Evolutionary conservation across 2,113 vertebrate genomes (phyloP).

Genomic region (Macquaria australasica): DNA sequence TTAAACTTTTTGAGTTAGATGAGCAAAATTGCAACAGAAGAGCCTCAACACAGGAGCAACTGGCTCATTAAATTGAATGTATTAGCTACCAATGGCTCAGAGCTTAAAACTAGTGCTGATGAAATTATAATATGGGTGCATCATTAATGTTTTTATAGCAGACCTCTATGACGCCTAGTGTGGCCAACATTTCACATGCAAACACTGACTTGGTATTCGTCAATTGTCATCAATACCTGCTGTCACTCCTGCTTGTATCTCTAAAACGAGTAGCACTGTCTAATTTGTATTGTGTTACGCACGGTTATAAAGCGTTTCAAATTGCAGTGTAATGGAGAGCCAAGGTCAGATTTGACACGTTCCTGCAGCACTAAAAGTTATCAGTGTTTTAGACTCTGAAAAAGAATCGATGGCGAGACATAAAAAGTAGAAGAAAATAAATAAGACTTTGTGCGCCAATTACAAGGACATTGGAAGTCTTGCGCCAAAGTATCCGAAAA

Average conservation of each 20-base stretch:
- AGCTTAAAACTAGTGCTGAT: background rate
- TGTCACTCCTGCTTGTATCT: background rate
- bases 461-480: background rate
- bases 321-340: constrained; percentile 1
- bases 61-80: background rate
- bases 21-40: background rate
- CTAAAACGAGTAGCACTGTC: background rate
- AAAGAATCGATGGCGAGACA: too few species aligned
- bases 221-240: background rate
- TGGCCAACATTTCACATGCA: background rate
- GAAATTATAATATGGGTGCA: background rate
- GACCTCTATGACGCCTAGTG: background rate
- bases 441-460: background rate
- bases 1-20: background rate
- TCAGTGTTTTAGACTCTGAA: background rate
- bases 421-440: background rate
- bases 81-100: background rate
- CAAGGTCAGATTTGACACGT: constrained; percentile 48
- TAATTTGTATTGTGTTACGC: constrained; percentile 39
- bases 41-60: background rate
- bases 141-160: background rate
- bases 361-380: background rate
- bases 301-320: constrained; percentile 23
- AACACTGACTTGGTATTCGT: background rate
- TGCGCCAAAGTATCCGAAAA: background rate